A percentile compares a stretch with the other conserved stretches of the same genome.
These are phyloP conservation scores for Meleagris gallopavo DNA, from an alignment of 2,113 vertebrate genomes.

Conservation along the genomic window DNA sequence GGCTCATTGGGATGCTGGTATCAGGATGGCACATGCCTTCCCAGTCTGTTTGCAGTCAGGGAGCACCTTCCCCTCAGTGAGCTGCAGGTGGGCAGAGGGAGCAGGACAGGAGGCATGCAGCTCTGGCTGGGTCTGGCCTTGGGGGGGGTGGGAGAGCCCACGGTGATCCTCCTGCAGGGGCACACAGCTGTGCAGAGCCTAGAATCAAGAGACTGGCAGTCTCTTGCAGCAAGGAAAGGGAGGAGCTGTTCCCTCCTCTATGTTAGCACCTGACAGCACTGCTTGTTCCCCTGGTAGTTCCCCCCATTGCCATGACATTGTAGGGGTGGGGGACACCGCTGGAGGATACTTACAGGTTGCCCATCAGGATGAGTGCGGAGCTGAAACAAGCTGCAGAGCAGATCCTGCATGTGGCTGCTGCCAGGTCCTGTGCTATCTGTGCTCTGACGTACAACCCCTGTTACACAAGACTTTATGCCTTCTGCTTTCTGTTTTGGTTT, in stretches of 20 bases:
- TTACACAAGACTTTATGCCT: neutral
- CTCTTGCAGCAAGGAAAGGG: neutral
- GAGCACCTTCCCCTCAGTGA: rapidly evolving
- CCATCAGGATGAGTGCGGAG: neutral
- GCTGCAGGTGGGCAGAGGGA: neutral
- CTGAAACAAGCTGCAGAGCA: neutral
- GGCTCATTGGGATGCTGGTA: neutral
- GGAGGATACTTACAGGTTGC: conserved; percentile 4
- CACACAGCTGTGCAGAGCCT: neutral
- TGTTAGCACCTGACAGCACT: neutral
- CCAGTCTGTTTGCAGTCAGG: neutral
- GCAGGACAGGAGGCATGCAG: rapidly evolving
- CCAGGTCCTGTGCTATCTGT: rapidly evolving
- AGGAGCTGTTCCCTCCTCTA: neutral
- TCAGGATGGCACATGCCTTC: neutral
- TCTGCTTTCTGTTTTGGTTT: conserved; percentile 45
- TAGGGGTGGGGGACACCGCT: neutral
- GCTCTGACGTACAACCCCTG: neutral
- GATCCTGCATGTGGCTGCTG: rapidly evolving
- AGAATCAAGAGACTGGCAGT: neutral
- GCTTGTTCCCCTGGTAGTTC: neutral
- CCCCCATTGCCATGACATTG: rapidly evolving
- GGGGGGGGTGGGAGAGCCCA: neutral
- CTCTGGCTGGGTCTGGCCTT: neutral
- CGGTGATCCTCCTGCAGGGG: neutral